Base-by-base conservation (phyloP, 1,140 invertebrate genomes). In the Drosophila insularis region DNA sequence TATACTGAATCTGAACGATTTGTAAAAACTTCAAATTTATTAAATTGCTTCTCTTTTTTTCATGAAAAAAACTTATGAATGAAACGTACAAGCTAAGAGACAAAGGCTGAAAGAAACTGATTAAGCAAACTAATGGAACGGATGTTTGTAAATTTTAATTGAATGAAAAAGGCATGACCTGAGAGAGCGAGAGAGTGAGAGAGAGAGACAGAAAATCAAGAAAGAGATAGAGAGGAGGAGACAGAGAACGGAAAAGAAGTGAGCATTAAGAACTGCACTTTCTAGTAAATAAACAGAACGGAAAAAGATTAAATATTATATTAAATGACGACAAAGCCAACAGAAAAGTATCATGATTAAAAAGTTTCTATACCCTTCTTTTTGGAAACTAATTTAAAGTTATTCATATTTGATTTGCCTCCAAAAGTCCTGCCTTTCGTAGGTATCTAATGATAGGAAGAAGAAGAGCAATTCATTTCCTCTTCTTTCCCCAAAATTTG, bases 91-190 rank as follows among this genome's bases (percentile, higher is more conserved):
- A 46, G 14, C 14, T 2, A 17, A 50, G 21, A 50, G 17, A 50
- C 43, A 50, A 50, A 21, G 43, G 6, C 43, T 11, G 35, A 50
- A 50, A 50, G 43, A 50, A 50, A 50, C 43, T 50, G 43, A 50
- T 50, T 50, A 50, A 21, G 43, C 17, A 19, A 50, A 50, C 43
- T 50, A 50, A 50, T 50, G 17, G 43, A 50, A 50, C 43, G 43
- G 43, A 50, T 50, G 43, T 50, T 50, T 50, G 43, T 50, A 50
- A 50, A 50, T 50, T 50, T 50, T 50, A 50, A 50, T 50, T 50
- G 43, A 50, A 50, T 50, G 43, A 50, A 50, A 27, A 50, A 21
- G 43, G 43, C 43, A 50, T 50, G 43, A 4, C 23, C 10, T 37
- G 35, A 13, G 35, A 37, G 6, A 31, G 8, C 8, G 32, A 35